phyloP scores from a whole-genome alignment of 2,888 invertebrate genomes.

The Acanthoscelides obtectus region DNA sequence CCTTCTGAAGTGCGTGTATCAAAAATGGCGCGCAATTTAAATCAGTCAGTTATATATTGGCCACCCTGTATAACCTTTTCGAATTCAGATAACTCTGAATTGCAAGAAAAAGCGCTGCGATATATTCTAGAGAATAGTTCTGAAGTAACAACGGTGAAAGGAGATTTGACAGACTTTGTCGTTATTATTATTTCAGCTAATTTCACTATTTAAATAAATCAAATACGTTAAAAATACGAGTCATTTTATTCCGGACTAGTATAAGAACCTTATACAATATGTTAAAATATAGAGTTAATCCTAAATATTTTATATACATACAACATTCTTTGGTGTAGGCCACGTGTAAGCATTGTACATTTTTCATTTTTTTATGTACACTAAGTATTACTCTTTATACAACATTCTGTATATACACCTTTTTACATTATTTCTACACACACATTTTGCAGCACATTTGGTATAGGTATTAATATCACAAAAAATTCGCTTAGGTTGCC shows the following conservation, averaged over 20 bases:
- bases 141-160: no score
- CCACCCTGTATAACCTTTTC: no score
- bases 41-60: no score
- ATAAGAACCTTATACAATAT: neutral
- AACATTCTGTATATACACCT: constrained; percentile 19
- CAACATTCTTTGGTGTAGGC: constrained; percentile 15
- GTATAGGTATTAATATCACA: constrained; percentile 24
- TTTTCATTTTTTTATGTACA: neutral
- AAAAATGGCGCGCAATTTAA: no score
- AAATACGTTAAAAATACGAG: neutral
- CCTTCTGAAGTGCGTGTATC: no score
- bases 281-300: neutral
- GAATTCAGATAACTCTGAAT: no score
- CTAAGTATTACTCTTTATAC: neutral
- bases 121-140: no score
- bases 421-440: constrained; percentile 17
- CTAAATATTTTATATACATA: constrained; percentile 17
- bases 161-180: no score
- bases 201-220: neutral
- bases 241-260: neutral
- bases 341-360: constrained; percentile 14
- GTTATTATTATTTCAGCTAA: no score
- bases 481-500: constrained; percentile 4
- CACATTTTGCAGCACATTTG: neutral
- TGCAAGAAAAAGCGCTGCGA: no score